Conservation (phyloP, 2,113 vertebrate genomes). For the Pollachius pollachius region DNA sequence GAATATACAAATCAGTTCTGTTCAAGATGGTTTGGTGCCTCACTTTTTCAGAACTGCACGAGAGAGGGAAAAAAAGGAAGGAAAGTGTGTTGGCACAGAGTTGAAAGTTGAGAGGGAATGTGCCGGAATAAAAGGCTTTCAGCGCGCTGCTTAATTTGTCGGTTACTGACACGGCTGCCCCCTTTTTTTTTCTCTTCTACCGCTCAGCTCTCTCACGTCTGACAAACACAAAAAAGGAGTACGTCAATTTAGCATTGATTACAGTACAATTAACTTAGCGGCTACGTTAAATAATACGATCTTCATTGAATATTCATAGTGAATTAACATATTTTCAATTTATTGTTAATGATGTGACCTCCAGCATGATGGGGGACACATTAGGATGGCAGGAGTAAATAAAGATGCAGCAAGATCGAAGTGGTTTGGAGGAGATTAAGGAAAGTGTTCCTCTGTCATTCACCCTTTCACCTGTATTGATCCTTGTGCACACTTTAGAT, state of each 20-base stretch:
- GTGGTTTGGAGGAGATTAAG: too few species aligned
- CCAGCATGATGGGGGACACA: slow-evolving; percentile 26
- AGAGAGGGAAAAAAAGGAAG: slow-evolving; percentile 37
- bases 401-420: slow-evolving; percentile 25
- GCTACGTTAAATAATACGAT: slow-evolving; percentile 50
- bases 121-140: too few species aligned
- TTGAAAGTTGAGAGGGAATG: slow-evolving; percentile 16
- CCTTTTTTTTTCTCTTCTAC: slow-evolving; percentile 28
- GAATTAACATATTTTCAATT: slow-evolving; percentile 48
- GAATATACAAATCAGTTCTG: slow-evolving; percentile 73
- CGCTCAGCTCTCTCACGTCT: not conserved
- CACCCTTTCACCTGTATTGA: not conserved
- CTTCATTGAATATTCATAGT: slow-evolving; percentile 47
- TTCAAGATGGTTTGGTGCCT: slow-evolving; percentile 58
- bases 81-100: slow-evolving; percentile 21
- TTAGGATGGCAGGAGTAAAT: slow-evolving; percentile 36
- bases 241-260: slow-evolving; percentile 50
- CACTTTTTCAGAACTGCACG: not conserved
- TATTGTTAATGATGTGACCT: slow-evolving; percentile 38
- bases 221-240: not conserved
- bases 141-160: too few species aligned
- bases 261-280: slow-evolving; percentile 53
- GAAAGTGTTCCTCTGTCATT: too few species aligned
- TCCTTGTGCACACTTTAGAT: not conserved
- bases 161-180: too few species aligned